Evolutionary conservation across 2,113 vertebrate species (phyloP).

Genomic region (Scopus umbretta): DNA sequence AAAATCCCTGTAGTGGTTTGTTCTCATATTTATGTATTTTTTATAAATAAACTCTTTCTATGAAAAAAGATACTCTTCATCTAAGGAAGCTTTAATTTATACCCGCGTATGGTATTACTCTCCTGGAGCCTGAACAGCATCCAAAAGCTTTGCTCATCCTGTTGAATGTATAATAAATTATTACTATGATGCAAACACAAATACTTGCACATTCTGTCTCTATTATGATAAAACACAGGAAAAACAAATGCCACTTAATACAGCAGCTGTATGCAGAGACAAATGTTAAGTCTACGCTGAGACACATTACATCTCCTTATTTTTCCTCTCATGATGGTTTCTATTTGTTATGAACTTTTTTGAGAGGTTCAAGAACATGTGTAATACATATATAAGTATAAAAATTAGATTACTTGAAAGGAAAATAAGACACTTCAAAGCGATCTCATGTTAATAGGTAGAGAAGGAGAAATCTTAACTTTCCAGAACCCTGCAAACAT

Average conservation of each 20-base stretch:
- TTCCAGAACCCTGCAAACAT: neutral
- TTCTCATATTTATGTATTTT: neutral
- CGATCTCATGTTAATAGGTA: neutral
- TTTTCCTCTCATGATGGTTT: neutral
- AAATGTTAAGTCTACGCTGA: neutral
- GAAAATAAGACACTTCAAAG: neutral
- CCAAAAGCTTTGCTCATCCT: neutral
- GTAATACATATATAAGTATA: neutral
- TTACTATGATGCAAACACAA: neutral
- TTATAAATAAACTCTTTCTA: neutral
- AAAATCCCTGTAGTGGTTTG: neutral
- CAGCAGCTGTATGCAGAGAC: neutral
- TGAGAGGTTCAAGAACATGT: neutral
- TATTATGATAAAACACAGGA: neutral
- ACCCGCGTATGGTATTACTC: neutral
- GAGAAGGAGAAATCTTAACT: neutral
- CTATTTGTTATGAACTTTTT: neutral
- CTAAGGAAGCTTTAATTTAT: neutral
- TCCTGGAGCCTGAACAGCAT: neutral
- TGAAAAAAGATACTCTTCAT: neutral
- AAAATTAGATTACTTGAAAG: neutral
- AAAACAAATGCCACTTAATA: constrained; percentile 5
- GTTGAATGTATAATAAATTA: constrained; percentile 31
- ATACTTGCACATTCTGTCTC: constrained; percentile 6
- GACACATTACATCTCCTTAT: neutral